Evolutionary conservation across 2,888 invertebrate species (phyloP).

Genomic region (Notodonta dromedarius): DNA sequence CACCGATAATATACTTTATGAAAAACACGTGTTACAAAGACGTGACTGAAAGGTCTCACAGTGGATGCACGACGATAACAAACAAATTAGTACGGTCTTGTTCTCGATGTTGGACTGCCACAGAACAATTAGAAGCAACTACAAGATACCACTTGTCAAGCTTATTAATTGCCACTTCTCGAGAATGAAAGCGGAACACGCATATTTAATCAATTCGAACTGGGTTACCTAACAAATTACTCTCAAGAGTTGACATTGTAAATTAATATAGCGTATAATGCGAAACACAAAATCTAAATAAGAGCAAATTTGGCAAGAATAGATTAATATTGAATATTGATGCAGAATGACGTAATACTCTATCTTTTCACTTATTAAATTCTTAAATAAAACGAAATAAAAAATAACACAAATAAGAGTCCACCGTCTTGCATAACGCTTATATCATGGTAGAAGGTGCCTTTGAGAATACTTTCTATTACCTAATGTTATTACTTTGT

Average conservation of each 20-base stretch:
- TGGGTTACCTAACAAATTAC: slow-evolving; percentile 1
- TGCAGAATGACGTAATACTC: slow-evolving; percentile 23
- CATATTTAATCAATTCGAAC: slow-evolving; percentile 5
- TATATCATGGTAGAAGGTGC: slow-evolving; percentile 54
- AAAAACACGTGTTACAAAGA: slow-evolving; percentile 10
- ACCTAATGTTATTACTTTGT: slow-evolving; percentile 59
- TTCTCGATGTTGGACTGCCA: background rate
- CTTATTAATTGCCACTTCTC: background rate
- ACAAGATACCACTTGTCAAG: slow-evolving; percentile 4
- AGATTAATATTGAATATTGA: slow-evolving; percentile 20
- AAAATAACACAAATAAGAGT: slow-evolving; percentile 37
- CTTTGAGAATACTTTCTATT: slow-evolving; percentile 63
- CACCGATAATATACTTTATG: slow-evolving; percentile 8
- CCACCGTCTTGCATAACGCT: slow-evolving; percentile 55
- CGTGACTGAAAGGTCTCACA: slow-evolving; percentile 14
- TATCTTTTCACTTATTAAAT: slow-evolving; percentile 21
- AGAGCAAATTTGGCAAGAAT: slow-evolving; percentile 16
- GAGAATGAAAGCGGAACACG: slow-evolving; percentile 6
- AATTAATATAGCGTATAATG: background rate
- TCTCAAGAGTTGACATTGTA: background rate
- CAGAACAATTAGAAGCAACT: background rate
- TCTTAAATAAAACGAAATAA: slow-evolving; percentile 23
- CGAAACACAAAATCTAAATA: background rate
- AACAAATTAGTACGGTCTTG: background rate
- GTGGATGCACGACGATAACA: background rate